Percentiles rank a stretch among this genome's conserved stretches.
Evolutionary conservation across 2,888 invertebrate genomes (phyloP).

Genomic region (Brachycybe producta): DNA sequence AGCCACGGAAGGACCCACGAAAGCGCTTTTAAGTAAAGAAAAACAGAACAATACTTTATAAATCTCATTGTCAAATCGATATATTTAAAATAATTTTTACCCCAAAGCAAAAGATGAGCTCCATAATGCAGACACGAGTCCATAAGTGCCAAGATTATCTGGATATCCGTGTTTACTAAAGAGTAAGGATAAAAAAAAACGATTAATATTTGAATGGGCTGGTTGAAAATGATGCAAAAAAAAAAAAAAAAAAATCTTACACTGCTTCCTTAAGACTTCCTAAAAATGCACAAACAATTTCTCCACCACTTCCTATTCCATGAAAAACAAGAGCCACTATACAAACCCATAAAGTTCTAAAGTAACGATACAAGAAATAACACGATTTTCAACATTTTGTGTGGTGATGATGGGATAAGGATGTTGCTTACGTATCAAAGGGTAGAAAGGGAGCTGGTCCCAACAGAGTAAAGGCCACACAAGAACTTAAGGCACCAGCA

Average conservation of each 20-base stretch:
- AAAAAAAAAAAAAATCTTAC: conserved; percentile 42
- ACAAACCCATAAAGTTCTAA: conserved; percentile 13
- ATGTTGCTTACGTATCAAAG: conserved; percentile 42
- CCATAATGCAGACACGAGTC: conserved; percentile 78
- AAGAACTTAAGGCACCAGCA: conserved; percentile 51
- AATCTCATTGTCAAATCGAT: not conserved
- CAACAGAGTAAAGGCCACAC: conserved; percentile 52
- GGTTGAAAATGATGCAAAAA: not conserved
- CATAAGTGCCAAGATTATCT: conserved; percentile 76
- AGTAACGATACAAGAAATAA: not conserved
- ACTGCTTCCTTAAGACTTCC: conserved; percentile 66
- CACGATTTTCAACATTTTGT: not conserved
- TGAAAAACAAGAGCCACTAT: conserved; percentile 47
- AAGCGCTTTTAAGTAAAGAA: conserved; percentile 39
- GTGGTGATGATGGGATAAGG: not conserved
- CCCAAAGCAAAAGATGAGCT: conserved; percentile 80
- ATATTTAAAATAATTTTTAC: conserved; percentile 3
- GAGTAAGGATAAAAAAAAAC: not conserved
- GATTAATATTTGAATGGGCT: not conserved
- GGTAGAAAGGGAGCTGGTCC: conserved; percentile 70
- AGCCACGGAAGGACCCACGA: conserved; percentile 50
- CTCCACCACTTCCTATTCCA: conserved; percentile 72
- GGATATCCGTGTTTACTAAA: conserved; percentile 57
- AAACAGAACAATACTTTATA: not conserved
- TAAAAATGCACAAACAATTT: conserved; percentile 72